A percentile compares a stretch with the other conserved stretches of the same genome.
phyloP scores from a whole-genome alignment of 2,888 invertebrate genomes.

The Bellardia pandia region DNA sequence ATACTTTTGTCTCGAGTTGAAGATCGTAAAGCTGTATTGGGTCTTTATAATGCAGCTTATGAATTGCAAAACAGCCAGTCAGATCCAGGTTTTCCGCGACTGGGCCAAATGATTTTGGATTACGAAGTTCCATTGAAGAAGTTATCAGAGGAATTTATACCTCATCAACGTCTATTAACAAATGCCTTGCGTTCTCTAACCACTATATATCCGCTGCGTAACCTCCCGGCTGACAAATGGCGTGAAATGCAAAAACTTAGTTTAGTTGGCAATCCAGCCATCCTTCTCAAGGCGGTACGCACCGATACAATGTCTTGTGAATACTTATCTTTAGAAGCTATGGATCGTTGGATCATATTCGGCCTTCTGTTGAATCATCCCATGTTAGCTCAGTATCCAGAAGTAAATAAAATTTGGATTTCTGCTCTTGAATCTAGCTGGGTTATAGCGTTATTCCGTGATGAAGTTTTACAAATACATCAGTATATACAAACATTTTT shows the following conservation, averaged over 20 bases:
- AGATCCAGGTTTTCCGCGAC: conserved; percentile 95
- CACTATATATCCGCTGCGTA: conserved; percentile 94
- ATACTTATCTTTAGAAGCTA: conserved; percentile 95
- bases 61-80: conserved; percentile 96
- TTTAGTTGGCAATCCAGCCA: conserved; percentile 96
- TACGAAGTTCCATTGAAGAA: conserved; percentile 98
- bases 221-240: conserved; percentile 97
- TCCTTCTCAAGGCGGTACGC: conserved; percentile 96
- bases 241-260: conserved; percentile 96
- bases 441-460: conserved; percentile 97
- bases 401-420: conserved; percentile 95
- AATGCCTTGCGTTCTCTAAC: conserved; percentile 95
- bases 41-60: conserved; percentile 98
- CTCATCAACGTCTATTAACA: conserved; percentile 94
- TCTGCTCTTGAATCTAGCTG: conserved; percentile 96
- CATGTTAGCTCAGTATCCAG: conserved; percentile 91
- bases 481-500: conserved; percentile 96
- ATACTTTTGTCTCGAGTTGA: conserved; percentile 98
- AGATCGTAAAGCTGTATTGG: conserved; percentile 98
- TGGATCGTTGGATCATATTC: conserved; percentile 99
- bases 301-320: conserved; percentile 99
- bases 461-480: conserved; percentile 98
- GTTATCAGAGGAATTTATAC: conserved; percentile 97
- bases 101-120: conserved; percentile 99
- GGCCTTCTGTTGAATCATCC: conserved; percentile 96